phyloP scores from a whole-genome alignment of 1,140 invertebrate genomes.

The Caenorhabditis brenneri region DNA sequence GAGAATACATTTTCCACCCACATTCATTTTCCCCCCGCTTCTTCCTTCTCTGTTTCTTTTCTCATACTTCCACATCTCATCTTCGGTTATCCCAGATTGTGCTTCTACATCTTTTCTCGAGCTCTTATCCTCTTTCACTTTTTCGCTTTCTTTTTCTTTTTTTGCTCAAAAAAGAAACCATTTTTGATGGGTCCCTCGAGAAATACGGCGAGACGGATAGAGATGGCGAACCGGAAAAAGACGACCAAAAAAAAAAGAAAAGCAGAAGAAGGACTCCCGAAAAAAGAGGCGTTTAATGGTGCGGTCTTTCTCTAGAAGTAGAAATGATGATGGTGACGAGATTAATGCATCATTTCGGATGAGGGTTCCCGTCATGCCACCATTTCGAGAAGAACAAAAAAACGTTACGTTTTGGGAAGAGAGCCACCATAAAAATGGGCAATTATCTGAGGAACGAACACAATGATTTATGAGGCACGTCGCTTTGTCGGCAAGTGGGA shows the following conservation, averaged over 20 bases:
- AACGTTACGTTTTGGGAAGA: neutral
- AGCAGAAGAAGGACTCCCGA: neutral
- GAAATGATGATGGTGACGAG: slow-evolving; percentile 21
- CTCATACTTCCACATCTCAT: too few species aligned
- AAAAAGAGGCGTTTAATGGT: slow-evolving; percentile 31
- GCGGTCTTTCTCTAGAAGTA: neutral
- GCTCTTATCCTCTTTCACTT: neutral
- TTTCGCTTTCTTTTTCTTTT: neutral
- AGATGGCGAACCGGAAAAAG: neutral
- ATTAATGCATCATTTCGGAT: slow-evolving; percentile 28
- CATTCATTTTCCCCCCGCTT: neutral
- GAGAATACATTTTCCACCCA: neutral
- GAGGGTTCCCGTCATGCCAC: neutral
- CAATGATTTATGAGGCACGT: neutral
- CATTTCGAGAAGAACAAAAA: neutral
- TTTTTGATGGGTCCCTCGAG: slow-evolving; percentile 34
- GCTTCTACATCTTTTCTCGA: neutral
- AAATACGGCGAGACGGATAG: neutral
- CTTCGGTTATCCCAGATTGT: slow-evolving; percentile 14
- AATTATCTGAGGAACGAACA: slow-evolving; percentile 1
- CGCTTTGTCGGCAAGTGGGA: neutral
- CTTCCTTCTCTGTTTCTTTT: neutral
- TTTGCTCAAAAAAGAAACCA: neutral
- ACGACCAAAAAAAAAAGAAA: neutral
- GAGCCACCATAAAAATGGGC: neutral